phyloP scores from a whole-genome alignment of 2,888 invertebrate genomes.

The Disparrhopalites patrizii region DNA sequence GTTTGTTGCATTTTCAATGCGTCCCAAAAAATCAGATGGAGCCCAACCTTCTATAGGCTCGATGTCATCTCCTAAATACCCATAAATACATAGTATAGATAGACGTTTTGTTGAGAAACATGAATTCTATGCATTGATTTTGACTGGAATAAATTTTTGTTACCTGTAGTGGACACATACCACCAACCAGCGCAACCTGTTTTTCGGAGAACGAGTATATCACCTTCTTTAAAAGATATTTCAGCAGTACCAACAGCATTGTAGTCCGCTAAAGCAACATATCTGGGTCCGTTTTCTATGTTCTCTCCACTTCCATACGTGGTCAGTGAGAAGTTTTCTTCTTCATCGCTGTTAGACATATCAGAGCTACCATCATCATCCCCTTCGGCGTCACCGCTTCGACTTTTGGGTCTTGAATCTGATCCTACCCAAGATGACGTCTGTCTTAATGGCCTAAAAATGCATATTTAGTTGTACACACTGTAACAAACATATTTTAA shows the following conservation, averaged over 20 bases:
- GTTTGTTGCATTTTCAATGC: constrained; percentile 50
- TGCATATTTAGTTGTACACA: neutral
- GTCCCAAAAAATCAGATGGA: constrained; percentile 86
- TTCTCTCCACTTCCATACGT: constrained; percentile 42
- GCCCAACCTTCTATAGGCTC: constrained; percentile 64
- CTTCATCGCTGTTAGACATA: constrained; percentile 85
- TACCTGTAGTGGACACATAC: constrained; percentile 62
- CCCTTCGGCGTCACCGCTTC: constrained; percentile 57
- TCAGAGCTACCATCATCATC: constrained; percentile 86
- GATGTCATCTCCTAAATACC: constrained; percentile 55
- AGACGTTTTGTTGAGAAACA: too few relatives aligned
- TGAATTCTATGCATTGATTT: too few relatives aligned
- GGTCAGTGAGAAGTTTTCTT: constrained; percentile 55
- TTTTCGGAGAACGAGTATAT: constrained; percentile 81
- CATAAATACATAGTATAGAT: neutral
- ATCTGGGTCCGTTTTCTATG: constrained; percentile 57
- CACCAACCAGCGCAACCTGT: constrained; percentile 96
- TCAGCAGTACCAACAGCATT: constrained; percentile 85
- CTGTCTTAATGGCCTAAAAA: constrained; percentile 61
- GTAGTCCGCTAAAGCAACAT: constrained; percentile 87
- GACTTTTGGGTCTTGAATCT: constrained; percentile 49
- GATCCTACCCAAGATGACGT: constrained; percentile 69
- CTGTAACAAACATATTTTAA: neutral
- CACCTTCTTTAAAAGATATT: constrained; percentile 84
- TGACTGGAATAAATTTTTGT: neutral